Percentiles rank a stretch among this genome's conserved stretches.
These are phyloP conservation scores for Orthosia incerta DNA, from an alignment of 2,888 invertebrate species.

Conservation along the genomic window DNA sequence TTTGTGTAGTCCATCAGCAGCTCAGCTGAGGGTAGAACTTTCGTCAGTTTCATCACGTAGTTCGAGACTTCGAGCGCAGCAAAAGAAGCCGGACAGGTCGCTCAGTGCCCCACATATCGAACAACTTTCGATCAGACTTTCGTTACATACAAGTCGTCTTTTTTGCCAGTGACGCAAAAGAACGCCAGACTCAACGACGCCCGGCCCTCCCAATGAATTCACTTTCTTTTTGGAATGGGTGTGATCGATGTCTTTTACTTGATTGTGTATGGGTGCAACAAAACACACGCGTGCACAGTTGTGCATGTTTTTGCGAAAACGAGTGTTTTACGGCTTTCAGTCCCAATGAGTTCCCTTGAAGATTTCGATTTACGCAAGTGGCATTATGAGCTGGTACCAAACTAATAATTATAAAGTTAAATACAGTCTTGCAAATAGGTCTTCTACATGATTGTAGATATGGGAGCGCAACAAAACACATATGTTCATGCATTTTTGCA, in stretches of 20 bases:
- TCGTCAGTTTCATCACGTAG: slow-evolving; percentile 76
- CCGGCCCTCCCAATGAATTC: slow-evolving; percentile 78
- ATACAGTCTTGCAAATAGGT: slow-evolving; percentile 12
- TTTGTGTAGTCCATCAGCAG: slow-evolving; percentile 38
- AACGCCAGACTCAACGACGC: slow-evolving; percentile 82
- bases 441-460: too few species aligned
- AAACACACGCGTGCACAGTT: slow-evolving; percentile 14
- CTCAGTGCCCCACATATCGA: slow-evolving; percentile 87
- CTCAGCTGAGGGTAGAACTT: slow-evolving; percentile 71
- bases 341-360: slow-evolving; percentile 9
- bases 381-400: slow-evolving; percentile 3
- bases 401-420: slow-evolving; percentile 35
- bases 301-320: slow-evolving; percentile 11
- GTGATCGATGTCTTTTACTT: slow-evolving; percentile 63
- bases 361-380: slow-evolving; percentile 30
- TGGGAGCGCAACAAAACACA: too few species aligned
- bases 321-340: not conserved
- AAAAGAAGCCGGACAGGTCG: slow-evolving; percentile 81
- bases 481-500: too few species aligned
- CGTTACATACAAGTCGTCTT: slow-evolving; percentile 84
- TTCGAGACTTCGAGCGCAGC: slow-evolving; percentile 66
- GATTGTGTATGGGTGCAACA: slow-evolving; percentile 41
- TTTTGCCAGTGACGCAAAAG: slow-evolving; percentile 79
- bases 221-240: slow-evolving; percentile 76
- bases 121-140: slow-evolving; percentile 90